phyloP scores from a whole-genome alignment of 2,888 invertebrate species.

The Cetonia aurata region DNA sequence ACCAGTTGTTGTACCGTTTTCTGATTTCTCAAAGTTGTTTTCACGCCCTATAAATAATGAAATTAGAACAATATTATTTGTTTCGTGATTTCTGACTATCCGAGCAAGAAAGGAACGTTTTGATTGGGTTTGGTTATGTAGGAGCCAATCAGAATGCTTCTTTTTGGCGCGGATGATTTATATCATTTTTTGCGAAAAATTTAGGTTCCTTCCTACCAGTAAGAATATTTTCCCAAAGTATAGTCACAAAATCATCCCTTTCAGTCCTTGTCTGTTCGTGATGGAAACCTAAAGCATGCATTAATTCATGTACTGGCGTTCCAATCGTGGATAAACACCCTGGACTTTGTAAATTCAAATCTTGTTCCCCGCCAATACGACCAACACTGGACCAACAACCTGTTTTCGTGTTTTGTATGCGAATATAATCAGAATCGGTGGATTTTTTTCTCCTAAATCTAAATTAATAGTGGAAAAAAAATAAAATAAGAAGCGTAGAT shows the following conservation, averaged over 20 bases:
- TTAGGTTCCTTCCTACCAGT: background rate
- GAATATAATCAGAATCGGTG: slow-evolving; percentile 77
- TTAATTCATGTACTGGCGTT: slow-evolving; percentile 82
- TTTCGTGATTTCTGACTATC: too few species aligned
- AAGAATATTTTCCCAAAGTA: slow-evolving; percentile 79
- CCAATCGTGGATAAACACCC: slow-evolving; percentile 81
- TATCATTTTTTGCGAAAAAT: background rate
- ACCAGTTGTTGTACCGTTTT: slow-evolving; percentile 70
- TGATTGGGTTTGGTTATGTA: background rate
- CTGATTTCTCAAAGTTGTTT: slow-evolving; percentile 79
- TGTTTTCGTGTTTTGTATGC: slow-evolving; percentile 75
- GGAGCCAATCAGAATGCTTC: background rate
- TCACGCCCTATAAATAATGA: slow-evolving; percentile 70
- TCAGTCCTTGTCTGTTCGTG: slow-evolving; percentile 87
- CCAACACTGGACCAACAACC: slow-evolving; percentile 90
- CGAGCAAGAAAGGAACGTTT: too few species aligned
- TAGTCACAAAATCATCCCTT: slow-evolving; percentile 76
- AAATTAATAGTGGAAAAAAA: slow-evolving; percentile 20
- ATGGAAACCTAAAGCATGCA: slow-evolving; percentile 84
- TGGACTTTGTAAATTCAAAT: slow-evolving; percentile 81
- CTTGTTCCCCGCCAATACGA: slow-evolving; percentile 75
- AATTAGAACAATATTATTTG: background rate
- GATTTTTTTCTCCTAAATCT: slow-evolving; percentile 74
- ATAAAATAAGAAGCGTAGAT: background rate
- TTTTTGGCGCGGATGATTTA: background rate